Percentiles rank a stretch among this genome's conserved stretches.
Evolutionary conservation across 2,888 invertebrate genomes (phyloP).

Genomic region (Lamproptera curius): DNA sequence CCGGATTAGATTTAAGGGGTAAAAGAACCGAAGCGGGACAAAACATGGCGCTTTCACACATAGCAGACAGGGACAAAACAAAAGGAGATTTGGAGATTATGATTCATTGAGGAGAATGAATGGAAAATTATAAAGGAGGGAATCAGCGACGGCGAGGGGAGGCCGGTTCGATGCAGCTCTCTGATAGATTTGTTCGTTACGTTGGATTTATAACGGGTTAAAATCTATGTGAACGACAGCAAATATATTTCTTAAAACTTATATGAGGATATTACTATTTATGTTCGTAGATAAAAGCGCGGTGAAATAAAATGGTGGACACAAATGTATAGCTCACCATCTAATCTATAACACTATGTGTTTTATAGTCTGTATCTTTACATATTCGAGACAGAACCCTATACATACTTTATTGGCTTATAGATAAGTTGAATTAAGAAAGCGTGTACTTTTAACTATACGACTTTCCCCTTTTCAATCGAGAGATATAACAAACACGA

Average conservation of each 20-base stretch:
- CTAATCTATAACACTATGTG: conserved; percentile 10
- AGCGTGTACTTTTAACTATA: neutral
- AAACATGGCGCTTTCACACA: conserved; percentile 36
- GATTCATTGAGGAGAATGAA: conserved; percentile 75
- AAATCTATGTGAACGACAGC: neutral
- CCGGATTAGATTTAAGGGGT: conserved; percentile 77
- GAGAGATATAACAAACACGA: conserved; percentile 4
- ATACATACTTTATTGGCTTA: conserved; percentile 8
- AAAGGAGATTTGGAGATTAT: conserved; percentile 74
- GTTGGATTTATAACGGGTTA: conserved; percentile 20
- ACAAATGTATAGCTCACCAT: neutral
- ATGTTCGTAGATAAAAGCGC: neutral
- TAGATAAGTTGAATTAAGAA: conserved; percentile 13
- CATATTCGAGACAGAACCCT: conserved; percentile 4
- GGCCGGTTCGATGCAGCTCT: conserved; percentile 37
- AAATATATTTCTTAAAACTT: neutral
- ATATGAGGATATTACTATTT: neutral
- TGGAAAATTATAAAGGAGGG: conserved; percentile 73
- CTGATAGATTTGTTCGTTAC: conserved; percentile 35
- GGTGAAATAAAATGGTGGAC: neutral
- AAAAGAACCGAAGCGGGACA: conserved; percentile 66
- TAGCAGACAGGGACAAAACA: conserved; percentile 51
- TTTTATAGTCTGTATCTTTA: conserved; percentile 12
- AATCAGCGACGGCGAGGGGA: conserved; percentile 53
- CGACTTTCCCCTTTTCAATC: conserved; percentile 4